Conservation (phyloP, 2,797 vertebrate species). For the Gymnoscopelus braueri region DNA sequence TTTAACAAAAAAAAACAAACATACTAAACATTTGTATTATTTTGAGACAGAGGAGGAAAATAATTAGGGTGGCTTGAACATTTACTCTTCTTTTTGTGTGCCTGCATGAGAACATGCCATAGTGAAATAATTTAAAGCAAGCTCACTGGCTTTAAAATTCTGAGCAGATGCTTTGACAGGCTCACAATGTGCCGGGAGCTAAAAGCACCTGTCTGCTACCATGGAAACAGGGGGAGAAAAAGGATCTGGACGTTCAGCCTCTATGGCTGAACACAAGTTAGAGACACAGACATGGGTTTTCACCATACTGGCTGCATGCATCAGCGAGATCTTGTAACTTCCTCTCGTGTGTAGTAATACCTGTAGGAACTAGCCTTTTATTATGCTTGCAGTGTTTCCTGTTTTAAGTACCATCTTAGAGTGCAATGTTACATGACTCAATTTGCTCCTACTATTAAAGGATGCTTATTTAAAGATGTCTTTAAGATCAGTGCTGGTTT, state of each 20-base stretch:
- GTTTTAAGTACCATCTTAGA: conserved; percentile 2
- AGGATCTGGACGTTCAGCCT: conserved; percentile 14
- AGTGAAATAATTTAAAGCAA: neutral
- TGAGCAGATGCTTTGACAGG: conserved; percentile 20
- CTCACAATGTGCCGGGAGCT: conserved; percentile 20
- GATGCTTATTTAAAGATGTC: too few species aligned
- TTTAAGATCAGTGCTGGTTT: neutral
- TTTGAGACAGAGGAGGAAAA: too few species aligned
- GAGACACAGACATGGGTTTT: conserved; percentile 21
- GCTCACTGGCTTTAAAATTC: neutral
- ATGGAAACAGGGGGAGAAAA: conserved; percentile 63
- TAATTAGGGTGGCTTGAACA: too few species aligned
- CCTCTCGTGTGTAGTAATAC: conserved; percentile 42
- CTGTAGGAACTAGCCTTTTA: conserved; percentile 9
- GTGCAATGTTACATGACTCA: conserved; percentile 1
- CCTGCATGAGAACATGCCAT: neutral
- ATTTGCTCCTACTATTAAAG: neutral
- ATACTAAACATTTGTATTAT: too few species aligned
- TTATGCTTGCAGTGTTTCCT: conserved; percentile 26
- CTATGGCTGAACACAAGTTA: conserved; percentile 21
- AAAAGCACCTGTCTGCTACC: conserved; percentile 58
- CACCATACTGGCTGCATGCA: conserved; percentile 5
- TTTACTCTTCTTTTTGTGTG: neutral
- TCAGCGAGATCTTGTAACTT: conserved; percentile 54
- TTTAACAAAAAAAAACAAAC: too few species aligned